Conservation (phyloP, 2,797 vertebrate genomes). For the Syncerus caffer region DNA sequence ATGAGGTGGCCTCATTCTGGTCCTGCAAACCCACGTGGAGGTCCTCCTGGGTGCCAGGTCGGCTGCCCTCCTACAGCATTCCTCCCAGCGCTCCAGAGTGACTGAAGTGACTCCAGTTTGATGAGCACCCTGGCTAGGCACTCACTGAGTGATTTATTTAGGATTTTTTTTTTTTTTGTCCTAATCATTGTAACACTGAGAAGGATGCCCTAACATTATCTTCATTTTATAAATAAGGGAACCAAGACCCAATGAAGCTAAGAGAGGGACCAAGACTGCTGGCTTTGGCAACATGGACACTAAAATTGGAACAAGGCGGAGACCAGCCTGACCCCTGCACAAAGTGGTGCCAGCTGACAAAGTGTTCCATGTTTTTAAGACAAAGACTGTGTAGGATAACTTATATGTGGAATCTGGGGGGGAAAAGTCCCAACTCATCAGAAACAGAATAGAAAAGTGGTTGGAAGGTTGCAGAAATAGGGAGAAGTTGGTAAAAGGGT, state of each 20-base stretch:
- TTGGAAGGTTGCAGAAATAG: background rate
- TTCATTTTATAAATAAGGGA: background rate
- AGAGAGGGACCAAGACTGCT: background rate
- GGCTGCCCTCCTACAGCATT: background rate
- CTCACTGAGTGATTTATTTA: background rate
- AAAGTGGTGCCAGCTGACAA: rapidly evolving
- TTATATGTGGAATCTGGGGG: background rate
- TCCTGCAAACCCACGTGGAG: rapidly evolving
- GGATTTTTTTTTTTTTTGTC: background rate
- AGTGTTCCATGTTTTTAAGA: background rate
- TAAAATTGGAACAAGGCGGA: rapidly evolving
- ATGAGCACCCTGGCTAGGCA: background rate
- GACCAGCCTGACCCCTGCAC: background rate
- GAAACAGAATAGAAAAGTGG: background rate
- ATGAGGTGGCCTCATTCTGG: background rate
- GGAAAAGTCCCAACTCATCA: background rate
- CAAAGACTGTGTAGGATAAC: too few species aligned
- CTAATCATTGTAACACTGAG: background rate
- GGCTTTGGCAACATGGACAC: rapidly evolving
- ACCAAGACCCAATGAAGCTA: background rate
- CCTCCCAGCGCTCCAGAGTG: background rate
- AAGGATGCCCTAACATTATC: background rate
- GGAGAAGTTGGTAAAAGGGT: background rate
- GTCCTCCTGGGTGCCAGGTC: too few species aligned
- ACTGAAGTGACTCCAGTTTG: background rate